These are phyloP conservation scores for Charadrius vociferus DNA, from an alignment of 2,113 vertebrate species.

Conservation along the genomic window DNA sequence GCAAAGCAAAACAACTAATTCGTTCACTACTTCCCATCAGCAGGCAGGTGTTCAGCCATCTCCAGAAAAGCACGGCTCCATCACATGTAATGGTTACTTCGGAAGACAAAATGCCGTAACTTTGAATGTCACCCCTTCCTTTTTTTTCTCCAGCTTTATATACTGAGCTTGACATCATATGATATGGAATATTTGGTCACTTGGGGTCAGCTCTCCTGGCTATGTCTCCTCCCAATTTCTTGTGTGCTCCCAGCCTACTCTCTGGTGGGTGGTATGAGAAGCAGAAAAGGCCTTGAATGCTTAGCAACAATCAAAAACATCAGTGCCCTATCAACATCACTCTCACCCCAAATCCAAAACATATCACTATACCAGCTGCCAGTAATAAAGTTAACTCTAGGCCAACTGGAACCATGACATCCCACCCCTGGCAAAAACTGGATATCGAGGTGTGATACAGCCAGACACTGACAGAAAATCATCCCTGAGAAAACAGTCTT, in stretches of 20 bases:
- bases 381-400: background rate
- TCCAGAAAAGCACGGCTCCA: background rate
- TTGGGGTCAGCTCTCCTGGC: background rate
- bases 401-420: background rate
- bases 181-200: background rate
- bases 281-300: background rate
- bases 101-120: background rate
- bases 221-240: background rate
- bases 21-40: background rate
- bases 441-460: background rate
- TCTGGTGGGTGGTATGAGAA: background rate
- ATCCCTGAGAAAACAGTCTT: background rate
- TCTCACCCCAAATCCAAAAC: background rate
- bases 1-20: background rate
- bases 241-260: background rate
- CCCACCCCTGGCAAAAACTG: fast-evolving
- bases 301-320: background rate
- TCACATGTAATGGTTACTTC: background rate
- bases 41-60: background rate
- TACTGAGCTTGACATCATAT: background rate
- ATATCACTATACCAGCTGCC: background rate
- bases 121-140: background rate
- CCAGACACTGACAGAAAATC: background rate
- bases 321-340: background rate
- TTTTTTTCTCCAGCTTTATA: background rate